Percentiles rank a stretch among this genome's conserved stretches.
Evolutionary conservation across 2,113 vertebrate genomes (phyloP).

Genomic region (Entelurus aequoreus): DNA sequence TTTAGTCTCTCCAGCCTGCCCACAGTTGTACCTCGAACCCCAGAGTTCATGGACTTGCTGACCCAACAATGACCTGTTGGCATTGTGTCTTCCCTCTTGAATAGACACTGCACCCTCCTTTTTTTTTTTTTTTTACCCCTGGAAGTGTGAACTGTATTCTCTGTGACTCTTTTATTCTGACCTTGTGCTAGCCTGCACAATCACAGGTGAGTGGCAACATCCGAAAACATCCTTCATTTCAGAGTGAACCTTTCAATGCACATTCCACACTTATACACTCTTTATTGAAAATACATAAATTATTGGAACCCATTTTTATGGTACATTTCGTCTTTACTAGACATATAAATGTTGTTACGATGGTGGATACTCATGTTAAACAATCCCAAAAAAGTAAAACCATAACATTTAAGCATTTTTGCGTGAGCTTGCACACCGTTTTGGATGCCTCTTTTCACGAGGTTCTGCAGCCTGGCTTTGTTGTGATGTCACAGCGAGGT

Average conservation of each 20-base stretch:
- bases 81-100: slow-evolving; percentile 76
- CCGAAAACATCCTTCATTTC: background rate
- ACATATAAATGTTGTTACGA: no score
- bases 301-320: background rate
- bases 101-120: slow-evolving; percentile 71
- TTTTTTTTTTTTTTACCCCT: slow-evolving; percentile 6
- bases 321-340: no score
- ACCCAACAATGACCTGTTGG: slow-evolving; percentile 80
- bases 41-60: slow-evolving; percentile 83
- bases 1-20: slow-evolving; percentile 22
- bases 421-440: no score
- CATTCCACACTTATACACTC: no score
- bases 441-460: no score
- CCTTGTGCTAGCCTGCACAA: slow-evolving; percentile 15
- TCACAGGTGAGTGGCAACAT: slow-evolving; percentile 17
- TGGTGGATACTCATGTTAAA: no score
- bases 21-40: slow-evolving; percentile 42
- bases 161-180: slow-evolving; percentile 18
- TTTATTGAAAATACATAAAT: background rate
- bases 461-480: no score
- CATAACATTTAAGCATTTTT: no score
- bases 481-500: no score
- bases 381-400: no score
- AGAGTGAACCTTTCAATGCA: background rate
- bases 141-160: slow-evolving; percentile 28